Evolutionary conservation across 2,888 invertebrate genomes (phyloP), one percentile per base, ranked within the genome.

Genomic region (Acleris holmiana): DNA sequence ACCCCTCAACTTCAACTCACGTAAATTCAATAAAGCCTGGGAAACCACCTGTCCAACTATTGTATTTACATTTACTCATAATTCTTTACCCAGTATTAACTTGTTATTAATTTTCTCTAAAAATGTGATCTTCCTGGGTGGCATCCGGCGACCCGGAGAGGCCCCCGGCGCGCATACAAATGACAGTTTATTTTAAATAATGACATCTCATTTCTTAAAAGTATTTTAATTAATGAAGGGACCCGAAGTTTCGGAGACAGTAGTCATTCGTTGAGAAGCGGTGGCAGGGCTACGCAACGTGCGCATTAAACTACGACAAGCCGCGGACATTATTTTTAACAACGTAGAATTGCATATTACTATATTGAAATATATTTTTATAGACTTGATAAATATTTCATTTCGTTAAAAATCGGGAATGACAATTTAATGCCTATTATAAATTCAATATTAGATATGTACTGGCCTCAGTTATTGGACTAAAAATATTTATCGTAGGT

Each of bases 191-290:
- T 79, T 80, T 76, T 75, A 72, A 83, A 78, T 82, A 82, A 84
- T 83, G 83, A 83, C 83, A 76, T 83, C 82, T 83, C 81, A 83
- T 86, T 79, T 79, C 75, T 75, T 76, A 77, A 77, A 80, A 84
- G 77, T 80, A 84, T 87, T 87, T 74, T 79, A 88, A 89, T 89
- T 85, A 89, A 89, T 88, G 84, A 85, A 78, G 67, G 68, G 61
- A 44, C 57, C 66, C 67, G 66, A 57, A 48, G 63, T 59, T 41
- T 50, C 44, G n/a, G 41, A 19, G 82, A 82, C 83, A 81, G 86
- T 83, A 84, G 85, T 82, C 79, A 85, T 88, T 85, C 84, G 74
- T 85, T 77, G 76, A 79, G 78, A 78, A 29, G 48, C 58, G 48
- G 41, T 15, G 41, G 58, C 48, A 53, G 54, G 25, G n/a, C n/a